Evolutionary conservation across 2,888 invertebrate species (phyloP), one percentile per base, ranked within the genome.

Genomic region (Chrysolina haemoptera): DNA sequence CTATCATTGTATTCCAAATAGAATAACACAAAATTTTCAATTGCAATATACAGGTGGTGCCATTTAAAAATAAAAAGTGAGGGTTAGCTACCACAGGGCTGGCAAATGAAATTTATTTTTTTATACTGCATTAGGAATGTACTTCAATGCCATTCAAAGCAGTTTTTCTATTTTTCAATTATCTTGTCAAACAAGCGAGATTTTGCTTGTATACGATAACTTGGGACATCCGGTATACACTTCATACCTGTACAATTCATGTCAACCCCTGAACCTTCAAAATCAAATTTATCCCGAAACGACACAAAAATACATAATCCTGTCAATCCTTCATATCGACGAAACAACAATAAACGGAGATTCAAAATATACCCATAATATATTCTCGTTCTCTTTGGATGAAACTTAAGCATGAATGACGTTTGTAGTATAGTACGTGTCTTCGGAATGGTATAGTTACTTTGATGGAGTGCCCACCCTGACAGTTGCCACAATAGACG

Each of bases 401-500:
- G 41, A 53, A 67, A 55, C 53, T 55, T 80, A 80, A 80, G 79
- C 65, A 80, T 82, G 82, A 82, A 82, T 81, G 82, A 81, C 83
- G 74, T 81, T 80, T 81, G 75, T 79, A 75, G 80, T 73, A 67
- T 65, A 73, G 76, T 70, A 78, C 78, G 78, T 78, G 78, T 78
- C 78, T 74, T 67, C 68, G 43, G 63, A 59, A 63, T 69, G 62
- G 75, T 76, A 74, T 77, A 77, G 78, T 81, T 81, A 80, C 81
- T 85, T 85, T 86, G 86, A 86, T 86, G 82, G 85, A 86, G 86
- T 85, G 86, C 84, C 84, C 83, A 82, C 82, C 82, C 78, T 85
- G 86, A 85, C 86, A 86, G 84, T 79, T 80, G 72, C 76, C 81
- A 85, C 85, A 85, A 85, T 84, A 76, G 62, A 41, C 72, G 76